A percentile compares a stretch with the other conserved stretches of the same genome.
Conservation (phyloP, 2,113 vertebrate species). For the Tachysurus vachellii region DNA sequence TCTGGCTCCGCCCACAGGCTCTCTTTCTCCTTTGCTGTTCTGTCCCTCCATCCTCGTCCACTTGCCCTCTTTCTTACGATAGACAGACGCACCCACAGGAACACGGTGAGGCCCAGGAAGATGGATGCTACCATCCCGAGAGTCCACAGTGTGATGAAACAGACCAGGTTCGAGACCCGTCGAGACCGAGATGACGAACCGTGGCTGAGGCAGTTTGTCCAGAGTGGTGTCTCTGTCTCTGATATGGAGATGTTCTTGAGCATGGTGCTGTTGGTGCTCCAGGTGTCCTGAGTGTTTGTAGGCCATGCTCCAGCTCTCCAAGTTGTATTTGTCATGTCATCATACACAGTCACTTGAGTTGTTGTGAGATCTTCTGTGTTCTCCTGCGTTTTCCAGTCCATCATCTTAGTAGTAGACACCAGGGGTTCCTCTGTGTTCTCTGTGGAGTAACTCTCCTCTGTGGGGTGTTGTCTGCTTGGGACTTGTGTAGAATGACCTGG, state of each 20-base stretch:
- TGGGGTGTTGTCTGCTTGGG: background rate
- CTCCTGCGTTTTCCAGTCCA: background rate
- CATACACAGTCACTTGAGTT: background rate
- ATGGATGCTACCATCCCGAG: conserved; percentile 51
- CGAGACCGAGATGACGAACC: background rate
- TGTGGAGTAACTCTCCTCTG: too few species aligned
- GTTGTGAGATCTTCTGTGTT: background rate
- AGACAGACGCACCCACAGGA: conserved; percentile 56
- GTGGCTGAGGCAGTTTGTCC: conserved; percentile 5
- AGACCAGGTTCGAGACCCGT: conserved; percentile 33
- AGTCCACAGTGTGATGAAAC: conserved; percentile 55
- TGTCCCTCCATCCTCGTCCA: background rate
- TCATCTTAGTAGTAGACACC: background rate
- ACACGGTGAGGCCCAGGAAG: conserved; percentile 59
- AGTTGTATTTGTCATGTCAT: background rate
- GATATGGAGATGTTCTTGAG: conserved; percentile 12
- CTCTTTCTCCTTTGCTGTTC: conserved; percentile 1
- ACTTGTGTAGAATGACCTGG: background rate
- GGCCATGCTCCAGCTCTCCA: background rate
- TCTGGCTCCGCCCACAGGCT: conserved; percentile 51
- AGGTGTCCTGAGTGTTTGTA: background rate
- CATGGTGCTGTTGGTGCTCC: conserved; percentile 10
- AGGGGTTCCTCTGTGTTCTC: background rate
- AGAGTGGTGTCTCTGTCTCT: background rate
- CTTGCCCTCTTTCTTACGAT: conserved; percentile 22